A percentile compares a stretch with the other conserved stretches of the same genome.
Conservation (phyloP, 2,888 invertebrate species). For the Trachelus tabidus region DNA sequence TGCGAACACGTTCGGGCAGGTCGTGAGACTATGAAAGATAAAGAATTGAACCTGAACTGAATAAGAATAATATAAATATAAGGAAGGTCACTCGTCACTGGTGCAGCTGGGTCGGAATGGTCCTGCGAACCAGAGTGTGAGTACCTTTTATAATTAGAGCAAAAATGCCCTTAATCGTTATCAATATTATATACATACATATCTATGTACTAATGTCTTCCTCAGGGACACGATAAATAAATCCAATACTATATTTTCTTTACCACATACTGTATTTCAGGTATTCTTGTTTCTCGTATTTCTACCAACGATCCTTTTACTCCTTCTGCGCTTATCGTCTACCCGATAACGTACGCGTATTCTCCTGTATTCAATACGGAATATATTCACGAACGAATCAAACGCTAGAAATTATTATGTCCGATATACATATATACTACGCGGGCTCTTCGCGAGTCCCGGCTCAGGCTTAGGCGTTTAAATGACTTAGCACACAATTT, state of each 20-base stretch:
- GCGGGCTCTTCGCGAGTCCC: constrained; percentile 16
- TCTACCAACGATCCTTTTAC: not conserved
- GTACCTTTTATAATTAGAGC: constrained; percentile 3
- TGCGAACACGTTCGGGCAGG: constrained; percentile 1
- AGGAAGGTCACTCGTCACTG: constrained; percentile 5
- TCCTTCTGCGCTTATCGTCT: not conserved
- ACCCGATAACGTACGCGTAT: not conserved
- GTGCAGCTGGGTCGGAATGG: constrained; percentile 8
- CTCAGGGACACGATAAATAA: not conserved
- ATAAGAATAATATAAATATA: not conserved
- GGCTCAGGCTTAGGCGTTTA: constrained; percentile 53
- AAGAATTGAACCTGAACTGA: constrained; percentile 10
- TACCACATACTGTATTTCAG: not conserved
- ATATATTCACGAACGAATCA: not conserved
- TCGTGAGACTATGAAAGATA: constrained; percentile 5
- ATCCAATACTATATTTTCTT: not conserved
- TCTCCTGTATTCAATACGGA: not conserved
- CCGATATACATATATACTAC: too few relatives aligned
- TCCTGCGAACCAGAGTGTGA: constrained; percentile 22
- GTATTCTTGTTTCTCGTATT: not conserved
- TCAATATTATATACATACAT: not conserved
- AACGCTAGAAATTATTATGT: not conserved
- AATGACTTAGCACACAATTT: constrained; percentile 61
- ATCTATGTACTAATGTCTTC: not conserved
- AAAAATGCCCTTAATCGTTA: not conserved